A percentile compares a stretch with the other conserved stretches of the same genome.
Evolutionary conservation across 2,888 invertebrate genomes (phyloP).

Genomic region (Onchidella celtica): DNA sequence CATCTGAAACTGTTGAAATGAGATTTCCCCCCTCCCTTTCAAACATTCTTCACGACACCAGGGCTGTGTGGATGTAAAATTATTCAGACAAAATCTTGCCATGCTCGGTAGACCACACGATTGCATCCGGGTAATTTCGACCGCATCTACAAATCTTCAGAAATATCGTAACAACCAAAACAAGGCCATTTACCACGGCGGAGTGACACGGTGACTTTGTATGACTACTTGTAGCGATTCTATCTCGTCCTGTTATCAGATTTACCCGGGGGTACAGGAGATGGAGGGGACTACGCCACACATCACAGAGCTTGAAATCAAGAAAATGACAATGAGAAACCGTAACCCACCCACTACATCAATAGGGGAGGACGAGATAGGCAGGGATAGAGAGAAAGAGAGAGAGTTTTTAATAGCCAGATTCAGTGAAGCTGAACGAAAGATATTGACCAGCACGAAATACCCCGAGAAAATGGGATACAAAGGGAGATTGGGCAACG

Average conservation of each 20-base stretch:
- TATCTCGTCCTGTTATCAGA: background rate
- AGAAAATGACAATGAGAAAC: background rate
- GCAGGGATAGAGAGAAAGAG: background rate
- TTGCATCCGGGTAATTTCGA: too few species aligned
- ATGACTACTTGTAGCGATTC: background rate
- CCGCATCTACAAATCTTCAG: too few species aligned
- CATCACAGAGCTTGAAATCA: too few species aligned
- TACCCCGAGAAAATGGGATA: background rate
- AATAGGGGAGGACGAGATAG: background rate
- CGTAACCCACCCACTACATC: background rate
- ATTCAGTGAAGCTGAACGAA: background rate
- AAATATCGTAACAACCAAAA: background rate
- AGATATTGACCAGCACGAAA: background rate
- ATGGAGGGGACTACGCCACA: too few species aligned
- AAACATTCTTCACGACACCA: too few species aligned
- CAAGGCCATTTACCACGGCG: background rate
- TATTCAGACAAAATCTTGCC: too few species aligned
- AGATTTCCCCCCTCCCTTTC: too few species aligned
- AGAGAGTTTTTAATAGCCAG: background rate
- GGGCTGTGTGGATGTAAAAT: too few species aligned
- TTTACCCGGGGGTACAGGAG: background rate
- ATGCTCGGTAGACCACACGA: too few species aligned
- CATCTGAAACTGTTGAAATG: too few species aligned
- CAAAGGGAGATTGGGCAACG: background rate
- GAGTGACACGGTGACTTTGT: background rate